Evolutionary conservation across 2,113 vertebrate species (phyloP).

Genomic region (Benitochromis conjunctus): DNA sequence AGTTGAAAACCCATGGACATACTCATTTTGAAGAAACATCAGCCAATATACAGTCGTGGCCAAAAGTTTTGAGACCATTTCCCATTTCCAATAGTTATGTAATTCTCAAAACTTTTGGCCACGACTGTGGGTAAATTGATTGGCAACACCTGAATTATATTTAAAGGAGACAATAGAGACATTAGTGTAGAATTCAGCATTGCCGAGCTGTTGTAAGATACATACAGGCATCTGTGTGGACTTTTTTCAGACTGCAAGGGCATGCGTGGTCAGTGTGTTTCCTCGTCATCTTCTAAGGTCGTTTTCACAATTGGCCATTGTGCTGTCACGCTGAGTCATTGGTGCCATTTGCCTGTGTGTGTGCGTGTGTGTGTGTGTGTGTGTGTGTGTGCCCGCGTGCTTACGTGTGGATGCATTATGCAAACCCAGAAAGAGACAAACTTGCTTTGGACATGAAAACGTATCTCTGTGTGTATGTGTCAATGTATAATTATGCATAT

Average conservation of each 20-base stretch:
- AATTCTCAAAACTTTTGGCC: too few relatives aligned
- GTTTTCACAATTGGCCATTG: neutral
- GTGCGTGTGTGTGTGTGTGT: neutral
- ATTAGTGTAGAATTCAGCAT: neutral
- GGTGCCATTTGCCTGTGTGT: constrained; percentile 12
- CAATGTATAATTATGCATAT: neutral
- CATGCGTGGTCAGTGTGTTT: neutral
- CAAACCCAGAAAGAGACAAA: neutral
- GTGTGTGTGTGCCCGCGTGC: neutral
- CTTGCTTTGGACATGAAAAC: neutral
- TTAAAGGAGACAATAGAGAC: neutral
- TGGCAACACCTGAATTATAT: neutral
- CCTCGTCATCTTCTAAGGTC: constrained; percentile 6
- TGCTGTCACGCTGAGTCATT: constrained; percentile 17
- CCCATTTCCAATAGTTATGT: too few relatives aligned
- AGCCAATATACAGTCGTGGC: accelerated
- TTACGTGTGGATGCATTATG: neutral
- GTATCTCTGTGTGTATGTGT: neutral
- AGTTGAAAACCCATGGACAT: neutral
- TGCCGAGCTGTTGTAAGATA: neutral
- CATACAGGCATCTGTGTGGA: neutral
- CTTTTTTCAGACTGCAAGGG: neutral
- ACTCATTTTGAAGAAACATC: neutral
- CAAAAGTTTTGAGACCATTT: too few relatives aligned
- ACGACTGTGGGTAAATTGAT: neutral